Percentiles rank a stretch among this genome's conserved stretches.
phyloP scores from a whole-genome alignment of 2,113 vertebrate species.

The Esox niger region DNA sequence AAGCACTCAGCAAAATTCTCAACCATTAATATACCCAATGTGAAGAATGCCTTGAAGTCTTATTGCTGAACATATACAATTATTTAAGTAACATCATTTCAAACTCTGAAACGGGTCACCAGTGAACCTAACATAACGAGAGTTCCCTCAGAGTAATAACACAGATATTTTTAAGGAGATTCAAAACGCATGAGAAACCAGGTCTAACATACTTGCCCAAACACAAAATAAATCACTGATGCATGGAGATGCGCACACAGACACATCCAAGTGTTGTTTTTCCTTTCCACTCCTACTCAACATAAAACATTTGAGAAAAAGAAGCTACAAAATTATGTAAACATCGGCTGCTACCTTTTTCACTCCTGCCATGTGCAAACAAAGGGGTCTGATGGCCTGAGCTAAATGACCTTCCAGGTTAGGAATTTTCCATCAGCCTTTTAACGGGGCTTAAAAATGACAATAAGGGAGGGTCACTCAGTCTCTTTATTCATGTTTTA shows the following conservation, averaged over 20 bases:
- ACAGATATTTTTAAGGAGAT: conserved; percentile 59
- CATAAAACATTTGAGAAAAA: conserved; percentile 40
- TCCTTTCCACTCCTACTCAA: conserved; percentile 42
- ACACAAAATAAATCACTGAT: conserved; percentile 61
- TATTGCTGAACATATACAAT: no score
- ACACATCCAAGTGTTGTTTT: conserved; percentile 47
- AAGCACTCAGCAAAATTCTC: no score
- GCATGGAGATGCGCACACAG: conserved; percentile 6
- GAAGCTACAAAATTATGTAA: conserved; percentile 63
- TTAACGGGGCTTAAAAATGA: conserved; percentile 60
- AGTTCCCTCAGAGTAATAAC: conserved; percentile 47
- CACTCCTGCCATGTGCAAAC: conserved; percentile 56
- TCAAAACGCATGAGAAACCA: conserved; percentile 34
- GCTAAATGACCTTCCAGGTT: conserved; percentile 51
- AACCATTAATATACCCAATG: no score
- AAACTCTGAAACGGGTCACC: no score
- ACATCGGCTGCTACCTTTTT: conserved; percentile 64
- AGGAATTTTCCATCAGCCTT: conserved; percentile 65
- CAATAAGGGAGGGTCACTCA: conserved; percentile 58
- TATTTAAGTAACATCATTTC: no score
- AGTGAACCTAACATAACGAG: no score
- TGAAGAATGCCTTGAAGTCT: no score
- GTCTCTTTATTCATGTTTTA: conserved; percentile 52
- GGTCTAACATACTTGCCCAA: conserved; percentile 64
- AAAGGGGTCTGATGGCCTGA: conserved; percentile 53